These are phyloP conservation scores for Notiomystis cincta DNA, from an alignment of 2,113 vertebrate species.

Conservation along the genomic window DNA sequence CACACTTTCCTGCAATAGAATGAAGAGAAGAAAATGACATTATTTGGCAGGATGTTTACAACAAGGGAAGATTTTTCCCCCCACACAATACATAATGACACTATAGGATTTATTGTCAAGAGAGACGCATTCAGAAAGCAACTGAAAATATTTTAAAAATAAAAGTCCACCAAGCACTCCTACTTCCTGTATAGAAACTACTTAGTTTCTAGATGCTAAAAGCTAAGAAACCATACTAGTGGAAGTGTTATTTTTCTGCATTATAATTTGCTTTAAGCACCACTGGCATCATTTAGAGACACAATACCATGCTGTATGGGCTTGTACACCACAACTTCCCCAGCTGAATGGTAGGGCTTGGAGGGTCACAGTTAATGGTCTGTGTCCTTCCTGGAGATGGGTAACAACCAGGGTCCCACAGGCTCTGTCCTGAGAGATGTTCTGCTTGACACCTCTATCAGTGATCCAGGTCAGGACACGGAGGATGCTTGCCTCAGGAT, in stretches of 20 bases:
- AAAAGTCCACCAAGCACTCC: neutral
- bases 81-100: neutral
- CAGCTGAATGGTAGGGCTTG: fast-evolving
- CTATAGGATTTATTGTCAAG: neutral
- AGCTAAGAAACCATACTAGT: neutral
- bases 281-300: neutral
- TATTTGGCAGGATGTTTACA: conserved; percentile 26
- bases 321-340: neutral
- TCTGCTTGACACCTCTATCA: neutral
- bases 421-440: neutral
- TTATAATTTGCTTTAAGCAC: neutral
- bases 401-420: neutral
- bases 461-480: neutral
- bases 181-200: neutral
- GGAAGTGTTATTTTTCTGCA: neutral
- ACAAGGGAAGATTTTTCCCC: neutral
- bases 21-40: conserved; percentile 9
- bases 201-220: neutral
- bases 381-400: neutral
- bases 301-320: neutral
- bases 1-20: neutral
- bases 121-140: neutral
- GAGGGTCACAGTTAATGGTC: neutral
- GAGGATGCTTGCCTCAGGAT: fast-evolving
- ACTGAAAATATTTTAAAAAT: neutral